Evolutionary conservation across 2,888 invertebrate genomes (phyloP), one percentile per base, ranked within the genome.

Genomic region (Halictus quadricinctus): DNA sequence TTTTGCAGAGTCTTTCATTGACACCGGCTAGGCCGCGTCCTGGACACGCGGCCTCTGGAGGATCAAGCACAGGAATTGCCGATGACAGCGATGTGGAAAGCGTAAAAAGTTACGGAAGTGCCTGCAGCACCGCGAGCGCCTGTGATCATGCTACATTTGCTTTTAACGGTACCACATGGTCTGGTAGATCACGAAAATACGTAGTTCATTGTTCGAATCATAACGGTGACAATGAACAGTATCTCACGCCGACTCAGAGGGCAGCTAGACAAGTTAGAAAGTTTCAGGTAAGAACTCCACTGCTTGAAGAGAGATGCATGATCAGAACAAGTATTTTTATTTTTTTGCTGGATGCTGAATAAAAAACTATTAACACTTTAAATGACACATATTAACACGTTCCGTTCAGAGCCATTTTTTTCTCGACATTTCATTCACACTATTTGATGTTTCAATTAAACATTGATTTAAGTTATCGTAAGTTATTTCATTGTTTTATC

Each of bases 191-290:
- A 18, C 90, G 92, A 95, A 97, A 97, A 90, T 98, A 97, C 94
- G 97, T 98, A 84, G 96, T 98, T 75, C 98, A 98, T 94, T 98
- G 98, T 94, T 97, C 97, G 79, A 97, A 97, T 88, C 97, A 97
- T 94, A 96, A 97, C 8, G 96, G 97, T 72, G 96, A 97, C 75
- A 97, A 97, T 72, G 97, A 97, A 85, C 97, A 98, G 92, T 98
- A 98, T 94, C 95, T 98, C 82, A 98, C 98, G 77, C 98, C 98
- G 21, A 98, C 98, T 0, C 98, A 98, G 94, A 95, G 98, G 85
- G 98, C 98, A 15, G 97, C 97, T 92, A 96, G 97, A 89, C 97
- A 98, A 94, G 97, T 98, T 60, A 96, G 97, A 85, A 96, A 97
- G 82, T 96, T 98, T 72, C 95, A 95, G 94, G 95, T 95, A 88